phyloP scores from a whole-genome alignment of 2,888 invertebrate species.

The Cataglyphis albicans region DNA sequence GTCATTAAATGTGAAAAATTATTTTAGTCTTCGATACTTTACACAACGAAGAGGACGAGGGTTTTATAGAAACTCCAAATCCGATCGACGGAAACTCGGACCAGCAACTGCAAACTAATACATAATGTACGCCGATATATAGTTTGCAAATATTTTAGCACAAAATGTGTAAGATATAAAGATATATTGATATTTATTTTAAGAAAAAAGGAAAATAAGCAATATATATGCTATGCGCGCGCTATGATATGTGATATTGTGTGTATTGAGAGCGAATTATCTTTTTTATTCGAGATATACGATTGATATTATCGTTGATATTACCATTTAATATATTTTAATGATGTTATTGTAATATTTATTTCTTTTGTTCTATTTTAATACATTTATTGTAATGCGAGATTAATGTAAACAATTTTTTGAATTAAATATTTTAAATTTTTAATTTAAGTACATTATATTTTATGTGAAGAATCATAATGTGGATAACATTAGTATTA shows the following conservation, averaged over 20 bases:
- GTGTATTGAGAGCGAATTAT: neutral
- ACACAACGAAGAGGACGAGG: slow-evolving; percentile 24
- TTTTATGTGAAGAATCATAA: neutral
- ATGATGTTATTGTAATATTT: slow-evolving; percentile 10
- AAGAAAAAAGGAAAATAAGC: neutral
- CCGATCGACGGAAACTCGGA: slow-evolving; percentile 2
- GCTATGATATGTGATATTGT: slow-evolving; percentile 5
- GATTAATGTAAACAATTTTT: slow-evolving; percentile 8
- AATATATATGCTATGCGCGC: neutral
- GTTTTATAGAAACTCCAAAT: slow-evolving; percentile 40
- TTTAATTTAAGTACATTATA: neutral
- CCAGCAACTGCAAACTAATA: slow-evolving; percentile 52
- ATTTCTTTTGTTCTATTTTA: neutral
- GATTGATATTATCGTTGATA: slow-evolving; percentile 14
- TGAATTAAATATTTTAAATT: slow-evolving; percentile 26
- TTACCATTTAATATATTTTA: slow-evolving; percentile 43
- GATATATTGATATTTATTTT: slow-evolving; percentile 16
- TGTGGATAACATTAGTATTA: neutral
- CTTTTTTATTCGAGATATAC: slow-evolving; percentile 21
- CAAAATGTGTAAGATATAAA: neutral
- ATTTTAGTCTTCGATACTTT: slow-evolving; percentile 65
- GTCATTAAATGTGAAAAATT: slow-evolving; percentile 15
- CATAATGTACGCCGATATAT: slow-evolving; percentile 4
- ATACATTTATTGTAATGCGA: neutral
- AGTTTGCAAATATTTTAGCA: slow-evolving; percentile 23